Evolutionary conservation across 2,888 invertebrate species (phyloP).

Genomic region (Polydrusus cervinus): DNA sequence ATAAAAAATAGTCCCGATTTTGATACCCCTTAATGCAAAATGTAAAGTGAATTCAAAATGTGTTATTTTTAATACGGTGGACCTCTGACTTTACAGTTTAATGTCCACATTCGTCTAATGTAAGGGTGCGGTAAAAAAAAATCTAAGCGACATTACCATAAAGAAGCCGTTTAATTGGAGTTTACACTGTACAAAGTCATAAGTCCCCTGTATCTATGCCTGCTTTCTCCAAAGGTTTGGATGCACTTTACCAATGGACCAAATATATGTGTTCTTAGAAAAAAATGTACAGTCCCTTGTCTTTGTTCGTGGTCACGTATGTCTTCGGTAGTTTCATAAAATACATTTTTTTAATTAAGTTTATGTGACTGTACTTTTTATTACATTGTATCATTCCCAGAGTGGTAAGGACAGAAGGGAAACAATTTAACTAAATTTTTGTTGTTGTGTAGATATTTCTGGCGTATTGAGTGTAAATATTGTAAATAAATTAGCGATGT

Average conservation of each 20-base stretch:
- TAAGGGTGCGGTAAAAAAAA: too few relatives aligned
- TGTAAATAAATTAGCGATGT: constrained; percentile 46
- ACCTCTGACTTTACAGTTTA: not conserved
- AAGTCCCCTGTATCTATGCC: not conserved
- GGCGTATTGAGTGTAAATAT: constrained; percentile 46
- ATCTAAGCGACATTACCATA: too few relatives aligned
- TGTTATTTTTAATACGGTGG: not conserved
- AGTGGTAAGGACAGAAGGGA: constrained; percentile 43
- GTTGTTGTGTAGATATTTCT: constrained; percentile 35
- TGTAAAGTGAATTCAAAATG: constrained; percentile 17
- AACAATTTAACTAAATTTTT: constrained; percentile 29
- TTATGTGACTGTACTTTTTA: constrained; percentile 35
- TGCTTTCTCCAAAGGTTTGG: not conserved
- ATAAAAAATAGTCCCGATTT: not conserved
- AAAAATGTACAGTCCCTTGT: constrained; percentile 30
- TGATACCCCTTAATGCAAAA: not conserved
- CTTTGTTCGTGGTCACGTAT: not conserved
- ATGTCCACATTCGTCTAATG: not conserved
- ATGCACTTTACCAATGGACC: constrained; percentile 40
- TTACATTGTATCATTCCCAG: constrained; percentile 49
- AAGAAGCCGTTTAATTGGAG: too few relatives aligned
- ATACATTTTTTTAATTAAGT: constrained; percentile 8
- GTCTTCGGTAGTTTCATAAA: not conserved
- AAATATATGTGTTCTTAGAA: constrained; percentile 50
- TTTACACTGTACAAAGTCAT: too few relatives aligned